Evolutionary conservation across 2,888 invertebrate genomes (phyloP).

Genomic region (Trypoxylon attenuatum): DNA sequence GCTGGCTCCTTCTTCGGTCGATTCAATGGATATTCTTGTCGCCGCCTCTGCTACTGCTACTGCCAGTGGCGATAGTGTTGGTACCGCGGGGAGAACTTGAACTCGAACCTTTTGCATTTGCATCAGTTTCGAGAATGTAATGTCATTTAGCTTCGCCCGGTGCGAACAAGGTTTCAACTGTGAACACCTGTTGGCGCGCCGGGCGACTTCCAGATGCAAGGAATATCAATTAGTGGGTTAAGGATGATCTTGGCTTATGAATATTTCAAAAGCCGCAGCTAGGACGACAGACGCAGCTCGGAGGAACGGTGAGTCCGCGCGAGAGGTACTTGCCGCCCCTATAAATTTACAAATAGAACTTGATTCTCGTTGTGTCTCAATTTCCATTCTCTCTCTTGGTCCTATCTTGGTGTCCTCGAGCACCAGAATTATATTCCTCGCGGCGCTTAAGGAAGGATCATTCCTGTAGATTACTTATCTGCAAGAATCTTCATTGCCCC

Average conservation of each 20-base stretch:
- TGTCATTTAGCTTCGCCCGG: background rate
- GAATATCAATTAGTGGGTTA: conserved; percentile 67
- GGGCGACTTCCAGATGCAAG: conserved; percentile 61
- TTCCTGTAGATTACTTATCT: too few relatives aligned
- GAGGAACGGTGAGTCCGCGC: conserved; percentile 13
- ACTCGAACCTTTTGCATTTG: background rate
- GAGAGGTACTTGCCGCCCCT: conserved; percentile 14
- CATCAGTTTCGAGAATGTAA: background rate
- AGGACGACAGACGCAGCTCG: conserved; percentile 4
- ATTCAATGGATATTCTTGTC: too few relatives aligned
- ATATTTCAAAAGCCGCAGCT: conserved; percentile 63
- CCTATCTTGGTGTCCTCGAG: too few relatives aligned
- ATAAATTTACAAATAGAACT: conserved; percentile 29
- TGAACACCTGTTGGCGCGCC: conserved; percentile 53
- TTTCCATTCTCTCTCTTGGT: background rate
- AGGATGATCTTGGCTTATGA: conserved; percentile 64
- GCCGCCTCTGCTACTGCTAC: too few relatives aligned
- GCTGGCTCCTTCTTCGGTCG: too few relatives aligned
- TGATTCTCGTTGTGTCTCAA: conserved; percentile 20
- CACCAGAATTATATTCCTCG: too few relatives aligned
- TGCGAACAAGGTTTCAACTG: conserved; percentile 21
- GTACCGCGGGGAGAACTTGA: background rate
- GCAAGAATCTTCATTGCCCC: too few relatives aligned
- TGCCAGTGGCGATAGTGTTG: too few relatives aligned
- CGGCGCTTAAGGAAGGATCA: too few relatives aligned